Evolutionary conservation across 2,113 vertebrate genomes (phyloP).

Genomic region (Rhabdomys dilectus): DNA sequence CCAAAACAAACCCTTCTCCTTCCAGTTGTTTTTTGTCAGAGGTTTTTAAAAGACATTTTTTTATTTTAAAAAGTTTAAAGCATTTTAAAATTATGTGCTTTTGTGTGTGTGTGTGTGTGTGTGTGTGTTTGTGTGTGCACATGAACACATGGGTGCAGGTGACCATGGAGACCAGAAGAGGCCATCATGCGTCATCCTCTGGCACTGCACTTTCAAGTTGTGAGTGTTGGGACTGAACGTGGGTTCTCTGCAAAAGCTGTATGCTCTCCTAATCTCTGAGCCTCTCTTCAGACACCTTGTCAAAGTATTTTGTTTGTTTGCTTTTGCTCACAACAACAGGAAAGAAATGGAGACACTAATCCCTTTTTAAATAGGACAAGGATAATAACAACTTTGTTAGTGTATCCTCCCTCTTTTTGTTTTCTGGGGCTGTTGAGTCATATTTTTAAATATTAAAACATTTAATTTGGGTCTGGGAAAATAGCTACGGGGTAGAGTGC

Average conservation of each 20-base stretch:
- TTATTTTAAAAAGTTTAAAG: background rate
- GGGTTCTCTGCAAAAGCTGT: too few relatives aligned
- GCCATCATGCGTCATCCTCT: too few relatives aligned
- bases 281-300: too few relatives aligned
- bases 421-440: background rate
- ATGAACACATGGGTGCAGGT: background rate
- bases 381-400: background rate
- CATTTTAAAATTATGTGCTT: background rate
- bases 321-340: background rate
- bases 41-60: background rate
- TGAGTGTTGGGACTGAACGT: too few relatives aligned
- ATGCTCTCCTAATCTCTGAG: too few relatives aligned
- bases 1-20: background rate
- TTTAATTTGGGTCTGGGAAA: background rate
- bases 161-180: background rate
- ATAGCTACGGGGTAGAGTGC: background rate
- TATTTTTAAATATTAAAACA: slow-evolving; percentile 17
- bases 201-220: background rate
- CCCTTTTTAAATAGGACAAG: background rate
- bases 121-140: too few relatives aligned
- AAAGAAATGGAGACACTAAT: background rate
- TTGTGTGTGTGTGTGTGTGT: too few relatives aligned
- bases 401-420: background rate
- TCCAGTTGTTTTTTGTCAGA: background rate
- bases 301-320: background rate